Evolutionary conservation across 2,888 invertebrate species (phyloP).

Genomic region (Amphipoea lucens): DNA sequence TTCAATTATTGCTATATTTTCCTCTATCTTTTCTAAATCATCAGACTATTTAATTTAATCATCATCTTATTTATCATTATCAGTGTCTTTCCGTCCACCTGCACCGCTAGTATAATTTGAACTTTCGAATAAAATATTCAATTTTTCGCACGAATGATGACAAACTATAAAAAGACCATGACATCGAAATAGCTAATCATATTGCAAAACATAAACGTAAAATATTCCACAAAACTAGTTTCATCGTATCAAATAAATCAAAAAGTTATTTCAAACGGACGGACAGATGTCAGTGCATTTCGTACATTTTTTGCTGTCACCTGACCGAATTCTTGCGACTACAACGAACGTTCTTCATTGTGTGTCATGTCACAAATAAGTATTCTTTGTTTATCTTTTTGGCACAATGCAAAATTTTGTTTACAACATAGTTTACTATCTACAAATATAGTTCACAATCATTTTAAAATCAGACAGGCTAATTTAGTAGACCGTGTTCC

Average conservation of each 20-base stretch:
- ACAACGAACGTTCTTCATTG: conserved; percentile 27
- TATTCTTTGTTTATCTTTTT: conserved; percentile 48
- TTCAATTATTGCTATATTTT: conserved; percentile 56
- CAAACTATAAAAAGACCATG: background rate
- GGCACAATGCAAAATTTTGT: conserved; percentile 36
- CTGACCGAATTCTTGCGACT: conserved; percentile 25
- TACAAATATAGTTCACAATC: conserved; percentile 54
- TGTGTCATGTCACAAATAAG: conserved; percentile 30
- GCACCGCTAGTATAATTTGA: background rate
- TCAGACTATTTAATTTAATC: conserved; percentile 4
- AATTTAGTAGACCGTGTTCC: conserved; percentile 59
- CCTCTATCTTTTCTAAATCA: conserved; percentile 17
- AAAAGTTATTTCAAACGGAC: conserved; percentile 12
- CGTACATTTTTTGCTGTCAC: conserved; percentile 20
- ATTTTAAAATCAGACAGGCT: conserved; percentile 59
- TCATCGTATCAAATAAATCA: conserved; percentile 6
- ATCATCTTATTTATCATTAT: background rate
- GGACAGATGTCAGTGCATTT: conserved; percentile 31
- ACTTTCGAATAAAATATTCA: background rate
- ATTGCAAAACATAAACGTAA: background rate
- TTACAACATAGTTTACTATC: conserved; percentile 51
- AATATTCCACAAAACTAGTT: background rate
- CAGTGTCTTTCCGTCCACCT: background rate
- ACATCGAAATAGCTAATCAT: background rate
- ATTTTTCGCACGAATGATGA: background rate